Percentiles rank a stretch among this genome's conserved stretches.
phyloP scores from a whole-genome alignment of 1,140 invertebrate genomes.

The Patella vulgata region DNA sequence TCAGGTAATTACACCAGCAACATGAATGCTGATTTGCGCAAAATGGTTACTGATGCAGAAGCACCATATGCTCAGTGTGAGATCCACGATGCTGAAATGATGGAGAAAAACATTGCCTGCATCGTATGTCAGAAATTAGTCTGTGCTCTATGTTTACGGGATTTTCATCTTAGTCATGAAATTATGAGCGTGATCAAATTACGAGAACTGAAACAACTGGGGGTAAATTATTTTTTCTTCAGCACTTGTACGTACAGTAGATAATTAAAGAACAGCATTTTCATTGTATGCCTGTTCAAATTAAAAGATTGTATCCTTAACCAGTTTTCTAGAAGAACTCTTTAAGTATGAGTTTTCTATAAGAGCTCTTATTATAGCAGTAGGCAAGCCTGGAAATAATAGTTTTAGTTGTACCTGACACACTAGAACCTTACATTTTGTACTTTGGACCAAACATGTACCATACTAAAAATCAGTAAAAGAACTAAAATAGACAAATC shows the following conservation, averaged over 20 bases:
- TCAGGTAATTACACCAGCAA: too few species aligned
- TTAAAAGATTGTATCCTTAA: too few species aligned
- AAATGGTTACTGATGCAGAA: background rate
- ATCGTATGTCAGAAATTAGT: background rate
- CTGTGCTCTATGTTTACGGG: background rate
- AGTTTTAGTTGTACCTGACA: too few species aligned
- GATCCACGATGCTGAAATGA: background rate
- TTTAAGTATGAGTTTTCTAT: too few species aligned
- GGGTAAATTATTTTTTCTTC: background rate
- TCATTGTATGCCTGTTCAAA: background rate
- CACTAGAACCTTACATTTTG: too few species aligned
- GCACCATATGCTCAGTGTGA: background rate
- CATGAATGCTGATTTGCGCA: too few species aligned
- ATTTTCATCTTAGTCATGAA: conserved; percentile 1
- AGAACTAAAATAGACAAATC: too few species aligned
- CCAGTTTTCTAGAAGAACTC: too few species aligned
- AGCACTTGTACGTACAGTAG: conserved; percentile 1
- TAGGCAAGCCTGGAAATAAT: too few species aligned
- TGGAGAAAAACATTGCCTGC: conserved; percentile 2
- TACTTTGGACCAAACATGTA: too few species aligned
- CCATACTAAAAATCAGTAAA: too few species aligned
- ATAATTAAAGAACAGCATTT: background rate
- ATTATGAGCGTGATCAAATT: background rate
- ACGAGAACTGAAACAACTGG: background rate
- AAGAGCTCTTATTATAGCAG: too few species aligned